Evolutionary conservation across 2,888 invertebrate species (phyloP).

Genomic region (Coleophora deauratella): DNA sequence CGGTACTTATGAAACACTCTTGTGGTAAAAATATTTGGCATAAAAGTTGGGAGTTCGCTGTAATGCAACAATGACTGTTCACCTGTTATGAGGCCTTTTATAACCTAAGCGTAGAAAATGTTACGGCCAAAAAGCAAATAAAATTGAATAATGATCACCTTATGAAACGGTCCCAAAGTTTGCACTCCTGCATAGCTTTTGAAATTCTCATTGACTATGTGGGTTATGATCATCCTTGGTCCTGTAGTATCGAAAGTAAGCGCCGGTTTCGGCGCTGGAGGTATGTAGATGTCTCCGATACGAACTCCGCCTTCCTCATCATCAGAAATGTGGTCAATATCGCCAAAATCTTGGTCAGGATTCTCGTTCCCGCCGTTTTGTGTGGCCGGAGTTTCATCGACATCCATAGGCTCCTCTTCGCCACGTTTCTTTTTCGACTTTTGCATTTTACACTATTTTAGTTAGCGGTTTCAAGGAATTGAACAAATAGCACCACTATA

Average conservation of each 20-base stretch:
- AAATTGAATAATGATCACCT: too few species aligned
- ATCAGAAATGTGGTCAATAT: conserved; percentile 58
- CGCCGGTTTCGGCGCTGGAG: conserved; percentile 81
- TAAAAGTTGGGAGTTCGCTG: too few species aligned
- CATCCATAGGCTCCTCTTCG: conserved; percentile 54
- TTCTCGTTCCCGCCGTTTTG: conserved; percentile 20
- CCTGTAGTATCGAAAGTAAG: conserved; percentile 83
- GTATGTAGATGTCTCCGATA: conserved; percentile 89
- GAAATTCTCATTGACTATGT: conserved; percentile 94
- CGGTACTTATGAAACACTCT: too few species aligned
- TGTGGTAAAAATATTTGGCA: too few species aligned
- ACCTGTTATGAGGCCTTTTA: too few species aligned
- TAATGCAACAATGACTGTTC: too few species aligned
- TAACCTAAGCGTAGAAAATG: too few species aligned
- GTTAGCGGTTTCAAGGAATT: neutral
- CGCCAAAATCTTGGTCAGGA: conserved; percentile 28
- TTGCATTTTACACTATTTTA: conserved; percentile 28
- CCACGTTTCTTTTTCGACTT: conserved; percentile 38
- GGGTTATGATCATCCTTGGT: conserved; percentile 90
- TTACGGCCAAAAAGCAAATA: too few species aligned
- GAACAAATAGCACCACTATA: too few species aligned
- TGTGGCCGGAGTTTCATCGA: conserved; percentile 34
- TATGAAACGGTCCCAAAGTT: conserved; percentile 94
- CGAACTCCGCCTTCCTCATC: conserved; percentile 82
- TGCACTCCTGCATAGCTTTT: conserved; percentile 95